Conservation (phyloP, 2,113 vertebrate species). For the Gallinago paraguaiae region DNA sequence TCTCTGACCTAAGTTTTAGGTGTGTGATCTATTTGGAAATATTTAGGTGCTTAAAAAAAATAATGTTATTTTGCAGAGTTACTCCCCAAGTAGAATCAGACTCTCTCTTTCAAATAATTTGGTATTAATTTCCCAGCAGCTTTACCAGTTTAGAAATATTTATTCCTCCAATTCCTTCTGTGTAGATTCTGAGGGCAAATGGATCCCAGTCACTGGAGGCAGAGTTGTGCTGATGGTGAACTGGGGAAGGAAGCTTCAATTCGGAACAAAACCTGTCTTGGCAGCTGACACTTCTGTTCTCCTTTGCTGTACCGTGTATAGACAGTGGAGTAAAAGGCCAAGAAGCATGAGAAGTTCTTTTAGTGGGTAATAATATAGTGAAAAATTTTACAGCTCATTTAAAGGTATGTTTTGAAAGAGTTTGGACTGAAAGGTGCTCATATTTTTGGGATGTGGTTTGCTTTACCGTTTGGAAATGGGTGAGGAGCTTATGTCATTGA, state of each 20-base stretch:
- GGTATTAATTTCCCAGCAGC: not conserved
- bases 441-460: not conserved
- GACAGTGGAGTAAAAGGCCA: not conserved
- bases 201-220: not conserved
- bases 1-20: not conserved
- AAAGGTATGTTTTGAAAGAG: not conserved
- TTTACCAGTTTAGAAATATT: not conserved
- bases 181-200: not conserved
- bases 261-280: not conserved
- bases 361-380: not conserved
- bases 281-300: slow-evolving; percentile 1
- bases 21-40: not conserved
- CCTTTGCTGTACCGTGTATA: not conserved
- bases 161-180: not conserved
- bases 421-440: not conserved
- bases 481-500: not conserved
- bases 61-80: not conserved
- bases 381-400: not conserved
- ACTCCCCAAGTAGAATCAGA: not conserved
- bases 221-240: not conserved
- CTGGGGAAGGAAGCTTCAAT: not conserved
- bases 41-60: not conserved
- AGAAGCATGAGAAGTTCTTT: not conserved
- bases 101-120: not conserved
- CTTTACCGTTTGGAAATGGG: not conserved